phyloP scores from a whole-genome alignment of 2,888 invertebrate species.

The Prosapia bicincta region DNA sequence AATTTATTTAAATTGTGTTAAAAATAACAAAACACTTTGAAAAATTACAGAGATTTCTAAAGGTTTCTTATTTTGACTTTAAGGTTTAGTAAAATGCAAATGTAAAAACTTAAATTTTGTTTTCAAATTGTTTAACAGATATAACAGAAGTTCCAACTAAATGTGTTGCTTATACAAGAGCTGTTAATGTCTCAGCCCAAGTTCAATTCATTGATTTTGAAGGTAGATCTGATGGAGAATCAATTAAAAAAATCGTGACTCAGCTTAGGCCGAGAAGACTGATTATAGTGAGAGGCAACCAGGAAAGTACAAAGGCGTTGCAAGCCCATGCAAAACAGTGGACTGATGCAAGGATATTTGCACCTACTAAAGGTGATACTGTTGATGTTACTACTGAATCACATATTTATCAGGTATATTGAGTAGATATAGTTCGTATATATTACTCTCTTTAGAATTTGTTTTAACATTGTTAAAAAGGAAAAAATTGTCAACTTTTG shows the following conservation, averaged over 20 bases:
- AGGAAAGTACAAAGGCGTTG: conserved; percentile 65
- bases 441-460: no score
- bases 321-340: conserved; percentile 63
- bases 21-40: no score
- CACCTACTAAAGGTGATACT: conserved; percentile 74
- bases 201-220: conserved; percentile 97
- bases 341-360: conserved; percentile 72
- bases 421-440: no score
- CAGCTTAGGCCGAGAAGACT: conserved; percentile 78
- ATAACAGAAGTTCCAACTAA: conserved; percentile 85
- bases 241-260: conserved; percentile 74
- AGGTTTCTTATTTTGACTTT: no score
- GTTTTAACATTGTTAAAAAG: no score
- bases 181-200: conserved; percentile 76
- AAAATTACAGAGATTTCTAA: no score
- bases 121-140: no score
- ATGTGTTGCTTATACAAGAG: conserved; percentile 70
- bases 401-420: conserved; percentile 90
- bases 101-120: no score
- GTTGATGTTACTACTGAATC: conserved; percentile 97
- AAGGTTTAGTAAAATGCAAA: no score
- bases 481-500: no score
- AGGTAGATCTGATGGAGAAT: conserved; percentile 85
- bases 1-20: no score
- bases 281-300: conserved; percentile 70